These are phyloP conservation scores for Bombus affinis DNA, from an alignment of 1,140 invertebrate species.

Conservation along the genomic window DNA sequence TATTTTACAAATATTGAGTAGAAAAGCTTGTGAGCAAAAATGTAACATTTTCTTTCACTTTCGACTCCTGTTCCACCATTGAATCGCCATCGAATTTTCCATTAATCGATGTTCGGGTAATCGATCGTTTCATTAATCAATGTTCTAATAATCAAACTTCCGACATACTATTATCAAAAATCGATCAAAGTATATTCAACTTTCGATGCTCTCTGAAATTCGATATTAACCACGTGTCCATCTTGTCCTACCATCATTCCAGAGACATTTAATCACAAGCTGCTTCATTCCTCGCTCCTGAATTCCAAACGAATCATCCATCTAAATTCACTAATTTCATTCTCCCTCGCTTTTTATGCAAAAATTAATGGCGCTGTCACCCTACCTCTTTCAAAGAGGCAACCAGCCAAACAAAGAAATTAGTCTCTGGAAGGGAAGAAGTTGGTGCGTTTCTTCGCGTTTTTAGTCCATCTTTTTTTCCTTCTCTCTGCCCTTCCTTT, in stretches of 20 bases:
- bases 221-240: no score
- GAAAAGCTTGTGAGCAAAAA: no score
- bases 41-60: no score
- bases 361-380: conserved; percentile 33
- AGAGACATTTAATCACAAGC: background rate
- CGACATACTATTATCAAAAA: no score
- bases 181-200: no score
- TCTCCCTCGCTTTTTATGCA: background rate
- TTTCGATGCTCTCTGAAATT: no score
- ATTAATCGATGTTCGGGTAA: background rate
- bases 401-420: conserved; percentile 42
- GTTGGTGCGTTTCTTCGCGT: conserved; percentile 42
- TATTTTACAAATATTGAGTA: no score
- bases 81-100: background rate
- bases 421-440: conserved; percentile 3
- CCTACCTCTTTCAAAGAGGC: background rate
- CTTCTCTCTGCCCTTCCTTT: background rate
- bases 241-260: background rate
- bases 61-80: no score
- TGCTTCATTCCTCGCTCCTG: no score
- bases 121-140: background rate
- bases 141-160: no score
- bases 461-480: background rate
- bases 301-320: no score
- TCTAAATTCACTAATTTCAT: background rate